These are phyloP conservation scores for Ectropis crepuscularia DNA, from an alignment of 2,888 invertebrate species.

Conservation along the genomic window DNA sequence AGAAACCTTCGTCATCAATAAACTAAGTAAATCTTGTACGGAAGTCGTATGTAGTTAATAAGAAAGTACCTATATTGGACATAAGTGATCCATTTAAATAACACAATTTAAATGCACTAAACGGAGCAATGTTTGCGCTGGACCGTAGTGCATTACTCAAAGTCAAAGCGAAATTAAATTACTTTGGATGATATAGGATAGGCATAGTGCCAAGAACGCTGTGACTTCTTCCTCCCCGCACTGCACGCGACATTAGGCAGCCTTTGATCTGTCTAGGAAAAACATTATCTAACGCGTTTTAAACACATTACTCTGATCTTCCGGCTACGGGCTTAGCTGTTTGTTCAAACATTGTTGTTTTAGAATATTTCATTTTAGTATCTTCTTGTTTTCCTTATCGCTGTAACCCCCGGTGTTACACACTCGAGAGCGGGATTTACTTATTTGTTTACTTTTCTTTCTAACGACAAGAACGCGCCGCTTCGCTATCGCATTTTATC, in stretches of 20 bases:
- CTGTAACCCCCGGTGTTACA: conserved; percentile 72
- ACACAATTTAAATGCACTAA: not conserved
- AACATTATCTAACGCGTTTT: conserved; percentile 19
- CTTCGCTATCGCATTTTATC: conserved; percentile 74
- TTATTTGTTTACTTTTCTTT: conserved; percentile 74
- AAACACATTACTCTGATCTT: conserved; percentile 9
- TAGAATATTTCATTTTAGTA: conserved; percentile 45
- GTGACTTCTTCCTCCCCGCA: conserved; percentile 18
- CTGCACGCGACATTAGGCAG: conserved; percentile 20
- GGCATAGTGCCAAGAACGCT: conserved; percentile 26
- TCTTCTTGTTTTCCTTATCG: conserved; percentile 61
- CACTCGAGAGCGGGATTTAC: conserved; percentile 64
- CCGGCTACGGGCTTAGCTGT: conserved; percentile 9
- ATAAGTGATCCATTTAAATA: no score
- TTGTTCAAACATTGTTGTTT: conserved; percentile 18
- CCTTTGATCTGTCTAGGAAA: conserved; percentile 25
- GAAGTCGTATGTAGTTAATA: no score
- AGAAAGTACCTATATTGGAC: no score
- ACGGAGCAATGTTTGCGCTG: not conserved
- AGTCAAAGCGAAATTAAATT: conserved; percentile 25
- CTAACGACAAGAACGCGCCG: conserved; percentile 70
- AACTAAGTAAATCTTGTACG: no score
- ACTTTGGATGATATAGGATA: conserved; percentile 26
- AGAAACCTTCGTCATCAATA: no score
- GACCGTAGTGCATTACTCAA: conserved; percentile 22